These are phyloP conservation scores for Leucopsar rothschildi DNA, from an alignment of 2,113 vertebrate species.

Conservation along the genomic window DNA sequence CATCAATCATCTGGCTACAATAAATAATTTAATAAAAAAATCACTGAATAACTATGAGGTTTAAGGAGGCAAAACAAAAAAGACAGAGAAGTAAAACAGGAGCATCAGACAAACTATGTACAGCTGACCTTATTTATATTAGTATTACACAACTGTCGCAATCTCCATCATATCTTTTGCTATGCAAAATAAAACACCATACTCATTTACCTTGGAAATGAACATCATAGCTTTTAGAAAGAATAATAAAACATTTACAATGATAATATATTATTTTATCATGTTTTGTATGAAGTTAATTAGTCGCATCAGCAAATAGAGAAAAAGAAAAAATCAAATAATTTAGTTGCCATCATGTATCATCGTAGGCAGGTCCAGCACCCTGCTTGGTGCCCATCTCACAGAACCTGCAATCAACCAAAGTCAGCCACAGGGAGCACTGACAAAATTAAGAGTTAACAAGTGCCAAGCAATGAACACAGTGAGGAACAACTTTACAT, in stretches of 20 bases:
- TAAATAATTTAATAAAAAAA: conserved; percentile 78
- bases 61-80: conserved; percentile 27
- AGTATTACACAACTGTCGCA: background rate
- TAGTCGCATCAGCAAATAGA: background rate
- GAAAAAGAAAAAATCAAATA: background rate
- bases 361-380: background rate
- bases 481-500: background rate
- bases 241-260: background rate
- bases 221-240: background rate
- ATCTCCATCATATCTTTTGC: background rate
- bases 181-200: background rate
- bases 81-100: conserved; percentile 50
- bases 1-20: conserved; percentile 71
- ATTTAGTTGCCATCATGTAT: background rate
- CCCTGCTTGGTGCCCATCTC: background rate
- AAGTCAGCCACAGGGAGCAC: background rate
- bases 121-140: conserved; percentile 27
- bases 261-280: background rate
- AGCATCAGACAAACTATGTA: background rate
- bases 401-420: background rate
- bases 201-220: background rate
- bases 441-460: conserved; percentile 15
- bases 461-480: background rate
- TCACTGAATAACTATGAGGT: conserved; percentile 62
- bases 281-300: background rate